Base-by-base conservation (phyloP, 1,140 invertebrate genomes). In the Macrosteles quadrilineatus region DNA sequence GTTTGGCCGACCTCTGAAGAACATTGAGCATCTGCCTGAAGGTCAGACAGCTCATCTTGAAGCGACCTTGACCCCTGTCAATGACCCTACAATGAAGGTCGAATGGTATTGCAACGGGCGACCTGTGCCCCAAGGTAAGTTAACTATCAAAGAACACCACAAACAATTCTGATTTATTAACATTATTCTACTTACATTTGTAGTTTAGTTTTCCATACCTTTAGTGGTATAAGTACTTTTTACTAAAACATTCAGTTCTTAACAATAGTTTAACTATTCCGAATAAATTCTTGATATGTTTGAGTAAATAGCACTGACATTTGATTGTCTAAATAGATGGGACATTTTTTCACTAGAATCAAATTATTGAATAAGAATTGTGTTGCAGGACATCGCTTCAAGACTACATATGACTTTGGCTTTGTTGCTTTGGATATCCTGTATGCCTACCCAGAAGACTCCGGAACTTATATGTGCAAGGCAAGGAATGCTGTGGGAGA, bases 361-460 rank as follows among this genome's bases (percentile, higher is more conserved):
- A n/a, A n/a, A n/a, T n/a, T 36, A 6, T 36, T 14, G 4, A 36
- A n/a, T 27, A 29, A 23, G 62, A 19, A 21, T 19, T 32, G 19
- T 36, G 14, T 70, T 69, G 17, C 25, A 69, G 85, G 84, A n/a
- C 93, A 95, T 76, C 87, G 94, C 73, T 95, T 95, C 80, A 94
- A 95, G 80, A 95, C 94, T 9, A 93, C 92, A 4, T 95, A 98
- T 77, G 96, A 98, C 78, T 98, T 98, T 83, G 96, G 96, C 70
- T 98, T 95, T 80, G 95, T 98, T 6, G 93, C 95, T 64, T 83
- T 98, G 40, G 96, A 98, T 80, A 93, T 99, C 76, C 83, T 98
- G n/a, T 98, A 97, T 81, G 93, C 94, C 47, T 97, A 97, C 81
- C 89, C 94, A 40, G 96, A 98, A 85, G 96, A 98, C 79, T 92